Percentiles rank a stretch among this genome's conserved stretches.
Evolutionary conservation across 2,888 invertebrate species (phyloP).

Genomic region (Ectemnius lituratus): DNA sequence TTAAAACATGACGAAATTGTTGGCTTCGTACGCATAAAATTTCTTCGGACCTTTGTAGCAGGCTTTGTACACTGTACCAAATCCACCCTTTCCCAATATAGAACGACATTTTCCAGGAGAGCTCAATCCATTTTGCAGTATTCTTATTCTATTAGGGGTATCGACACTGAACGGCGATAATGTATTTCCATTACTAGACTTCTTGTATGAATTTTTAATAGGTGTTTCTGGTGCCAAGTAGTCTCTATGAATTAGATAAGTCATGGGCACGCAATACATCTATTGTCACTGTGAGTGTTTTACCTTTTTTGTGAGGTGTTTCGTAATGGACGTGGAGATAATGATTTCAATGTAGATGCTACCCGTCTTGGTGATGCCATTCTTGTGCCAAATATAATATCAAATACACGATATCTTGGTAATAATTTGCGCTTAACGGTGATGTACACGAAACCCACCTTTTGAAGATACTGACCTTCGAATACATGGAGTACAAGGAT

Average conservation of each 20-base stretch:
- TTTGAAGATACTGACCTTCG: no score
- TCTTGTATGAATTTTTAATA: constrained; percentile 25
- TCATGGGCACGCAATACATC: background rate
- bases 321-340: constrained; percentile 44
- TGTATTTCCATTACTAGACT: constrained; percentile 34
- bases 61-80: constrained; percentile 77
- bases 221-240: constrained; percentile 62
- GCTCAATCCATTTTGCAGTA: constrained; percentile 67
- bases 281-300: background rate
- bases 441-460: no score
- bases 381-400: background rate
- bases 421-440: no score
- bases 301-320: constrained; percentile 34
- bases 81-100: constrained; percentile 76
- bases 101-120: constrained; percentile 49
- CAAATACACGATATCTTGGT: no score
- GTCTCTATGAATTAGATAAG: constrained; percentile 42
- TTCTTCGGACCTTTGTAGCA: constrained; percentile 71
- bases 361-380: constrained; percentile 54
- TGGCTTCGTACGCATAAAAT: background rate
- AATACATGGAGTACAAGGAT: no score
- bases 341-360: constrained; percentile 17
- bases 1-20: background rate
- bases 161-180: constrained; percentile 70
- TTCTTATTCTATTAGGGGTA: constrained; percentile 70